Evolutionary conservation across 2,113 vertebrate species (phyloP).

Genomic region (Crotalus horridus): DNA sequence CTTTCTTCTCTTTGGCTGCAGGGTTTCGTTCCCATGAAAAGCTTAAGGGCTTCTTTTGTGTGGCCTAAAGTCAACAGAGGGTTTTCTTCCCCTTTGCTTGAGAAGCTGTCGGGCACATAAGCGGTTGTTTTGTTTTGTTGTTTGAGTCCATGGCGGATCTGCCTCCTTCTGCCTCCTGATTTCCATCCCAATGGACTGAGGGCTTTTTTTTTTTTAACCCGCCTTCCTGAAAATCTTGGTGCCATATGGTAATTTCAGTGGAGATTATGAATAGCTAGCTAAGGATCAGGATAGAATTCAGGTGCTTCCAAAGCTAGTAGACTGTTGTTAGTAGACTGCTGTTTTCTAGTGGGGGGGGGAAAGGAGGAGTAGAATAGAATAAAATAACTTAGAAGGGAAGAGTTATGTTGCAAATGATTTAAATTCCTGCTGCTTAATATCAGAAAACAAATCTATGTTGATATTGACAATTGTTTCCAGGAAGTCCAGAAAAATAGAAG

Average conservation of each 20-base stretch:
- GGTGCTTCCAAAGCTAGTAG: conserved; percentile 73
- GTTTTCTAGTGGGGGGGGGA: not conserved
- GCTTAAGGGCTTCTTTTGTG: conserved; percentile 91
- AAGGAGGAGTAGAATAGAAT: not conserved
- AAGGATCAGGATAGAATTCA: conserved; percentile 78
- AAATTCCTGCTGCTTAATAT: conserved; percentile 57
- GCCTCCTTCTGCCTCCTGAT: conserved; percentile 80
- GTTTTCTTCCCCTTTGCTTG: conserved; percentile 82
- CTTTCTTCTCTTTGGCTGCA: conserved; percentile 75
- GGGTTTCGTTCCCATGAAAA: conserved; percentile 93
- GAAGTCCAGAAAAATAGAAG: conserved; percentile 66
- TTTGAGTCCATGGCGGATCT: conserved; percentile 81
- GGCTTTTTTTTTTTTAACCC: conserved; percentile 59
- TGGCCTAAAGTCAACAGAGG: conserved; percentile 92
- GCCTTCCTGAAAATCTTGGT: conserved; percentile 72
- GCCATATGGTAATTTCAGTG: conserved; percentile 87
- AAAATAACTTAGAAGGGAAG: not conserved
- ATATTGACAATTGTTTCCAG: conserved; percentile 75
- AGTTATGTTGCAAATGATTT: conserved; percentile 77
- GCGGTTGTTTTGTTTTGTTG: conserved; percentile 49
- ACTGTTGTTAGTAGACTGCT: not conserved
- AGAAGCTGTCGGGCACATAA: conserved; percentile 93
- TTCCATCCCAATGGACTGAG: conserved; percentile 89
- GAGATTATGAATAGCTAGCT: conserved; percentile 73
- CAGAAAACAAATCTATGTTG: conserved; percentile 53